Evolutionary conservation across 2,888 invertebrate species (phyloP).

Genomic region (Teleiodes luculella): DNA sequence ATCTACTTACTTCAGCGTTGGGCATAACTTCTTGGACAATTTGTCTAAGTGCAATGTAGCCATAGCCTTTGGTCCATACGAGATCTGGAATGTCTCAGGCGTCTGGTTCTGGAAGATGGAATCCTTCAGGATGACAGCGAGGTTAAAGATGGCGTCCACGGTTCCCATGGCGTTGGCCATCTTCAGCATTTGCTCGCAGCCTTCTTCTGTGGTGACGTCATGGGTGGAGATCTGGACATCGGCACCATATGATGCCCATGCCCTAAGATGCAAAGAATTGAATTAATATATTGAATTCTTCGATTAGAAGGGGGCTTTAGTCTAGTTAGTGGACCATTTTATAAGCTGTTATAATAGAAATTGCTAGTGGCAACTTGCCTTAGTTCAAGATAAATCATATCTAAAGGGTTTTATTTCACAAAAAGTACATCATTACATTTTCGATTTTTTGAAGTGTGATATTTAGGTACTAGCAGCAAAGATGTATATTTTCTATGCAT

Average conservation of each 20-base stretch:
- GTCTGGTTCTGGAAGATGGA: slow-evolving; percentile 88
- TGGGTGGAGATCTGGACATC: slow-evolving; percentile 82
- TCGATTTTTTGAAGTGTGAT: no score
- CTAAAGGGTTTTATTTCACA: no score
- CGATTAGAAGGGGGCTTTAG: no score
- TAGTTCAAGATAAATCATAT: no score
- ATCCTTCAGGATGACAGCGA: slow-evolving; percentile 90
- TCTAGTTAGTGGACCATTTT: no score
- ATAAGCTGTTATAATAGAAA: no score
- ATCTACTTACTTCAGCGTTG: slow-evolving; percentile 52
- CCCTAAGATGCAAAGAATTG: slow-evolving; percentile 47
- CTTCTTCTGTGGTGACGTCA: slow-evolving; percentile 84
- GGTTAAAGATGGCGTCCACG: slow-evolving; percentile 92
- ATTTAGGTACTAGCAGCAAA: no score
- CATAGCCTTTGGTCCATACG: slow-evolving; percentile 87
- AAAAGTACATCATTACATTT: no score
- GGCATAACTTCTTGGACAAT: slow-evolving; percentile 56
- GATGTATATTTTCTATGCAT: no score
- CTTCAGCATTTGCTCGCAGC: slow-evolving; percentile 83
- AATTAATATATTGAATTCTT: no score
- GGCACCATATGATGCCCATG: slow-evolving; percentile 85
- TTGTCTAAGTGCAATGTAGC: slow-evolving; percentile 89
- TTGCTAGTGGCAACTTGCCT: no score
- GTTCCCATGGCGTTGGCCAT: slow-evolving; percentile 81
- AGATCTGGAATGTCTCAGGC: slow-evolving; percentile 81